phyloP scores from a whole-genome alignment of 2,888 invertebrate species.

The Troilus luridus region DNA sequence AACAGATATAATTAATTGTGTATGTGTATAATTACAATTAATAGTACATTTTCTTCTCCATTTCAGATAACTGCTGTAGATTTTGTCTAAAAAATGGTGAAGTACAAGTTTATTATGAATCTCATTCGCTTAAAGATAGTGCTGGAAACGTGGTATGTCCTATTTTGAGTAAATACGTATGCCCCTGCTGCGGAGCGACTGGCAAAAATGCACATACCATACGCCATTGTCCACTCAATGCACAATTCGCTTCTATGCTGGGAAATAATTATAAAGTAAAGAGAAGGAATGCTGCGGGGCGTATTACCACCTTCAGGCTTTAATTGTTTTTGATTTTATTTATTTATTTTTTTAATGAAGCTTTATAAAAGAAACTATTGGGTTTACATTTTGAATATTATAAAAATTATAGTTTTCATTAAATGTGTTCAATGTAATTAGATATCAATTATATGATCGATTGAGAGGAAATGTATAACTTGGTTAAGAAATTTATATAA shows the following conservation, averaged over 20 bases:
- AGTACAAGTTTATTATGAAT: slow-evolving; percentile 9
- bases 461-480: background rate
- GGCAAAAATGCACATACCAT: slow-evolving; percentile 39
- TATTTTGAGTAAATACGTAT: slow-evolving; percentile 28
- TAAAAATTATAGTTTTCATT: background rate
- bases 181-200: slow-evolving; percentile 47
- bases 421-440: background rate
- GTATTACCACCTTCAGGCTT: background rate
- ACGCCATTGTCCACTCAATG: slow-evolving; percentile 38
- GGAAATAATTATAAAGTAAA: background rate
- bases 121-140: slow-evolving; percentile 38
- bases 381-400: background rate
- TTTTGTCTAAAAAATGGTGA: slow-evolving; percentile 52
- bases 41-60: background rate
- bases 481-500: background rate
- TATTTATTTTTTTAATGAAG: background rate
- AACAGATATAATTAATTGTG: no score
- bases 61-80: slow-evolving; percentile 39
- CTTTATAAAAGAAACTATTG: background rate
- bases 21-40: no score
- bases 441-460: background rate
- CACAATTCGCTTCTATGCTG: background rate
- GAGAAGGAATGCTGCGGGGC: slow-evolving; percentile 53
- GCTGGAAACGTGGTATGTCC: slow-evolving; percentile 35
- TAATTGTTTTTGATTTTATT: background rate